Evolutionary conservation across 2,113 vertebrate species (phyloP), one percentile per base, ranked within the genome.

Genomic region (Fulmarus glacialis): DNA sequence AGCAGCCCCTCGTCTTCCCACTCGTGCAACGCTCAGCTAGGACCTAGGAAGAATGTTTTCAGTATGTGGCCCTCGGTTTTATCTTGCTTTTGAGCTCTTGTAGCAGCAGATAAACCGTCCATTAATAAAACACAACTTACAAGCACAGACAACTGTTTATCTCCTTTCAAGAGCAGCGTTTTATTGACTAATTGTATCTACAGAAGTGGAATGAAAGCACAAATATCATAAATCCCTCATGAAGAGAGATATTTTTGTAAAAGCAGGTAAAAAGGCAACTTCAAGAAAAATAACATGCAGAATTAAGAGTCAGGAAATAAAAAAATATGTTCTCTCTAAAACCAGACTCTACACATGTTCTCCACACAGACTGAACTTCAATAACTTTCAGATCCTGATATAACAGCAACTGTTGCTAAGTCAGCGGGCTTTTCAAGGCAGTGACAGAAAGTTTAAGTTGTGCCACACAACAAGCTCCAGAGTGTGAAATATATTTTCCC

Each of bases 31-130:
- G 34, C 48, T 73, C 67, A 14, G 66, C 30, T 58, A 7, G 27
- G 58, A 26, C 45, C 4, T 2, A 40, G 56, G 36, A 56, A 30
- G 43, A 56, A 8, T 2, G 12, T 73, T 78, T 74, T 60, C 71
- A 32, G 30, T 9, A 3, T 0, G 3, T 5, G 29, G 34, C 23
- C 24, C 62, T 82, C 0, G 0, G 15, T 32, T 83, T 79, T 67
- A 11, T 67, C 47, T 34, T 6, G 3, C 8, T 23, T 34, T 47
- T 75, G 34, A 81, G 73, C 64, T 78, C 72, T 50, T 13, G 19
- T 6, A 77, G 68, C 36, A 58, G 38, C 60, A 78, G 82, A 93
- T 59, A 67, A 90, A 79, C 42, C 29, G 17, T 4, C 18, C 20
- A 4, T 86, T 87, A 72, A 95, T 16, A 67, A 79, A 74, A 32